A percentile compares a stretch with the other conserved stretches of the same genome.
These are phyloP conservation scores for Tetanocera ferruginea DNA, from an alignment of 2,888 invertebrate genomes.

Conservation along the genomic window DNA sequence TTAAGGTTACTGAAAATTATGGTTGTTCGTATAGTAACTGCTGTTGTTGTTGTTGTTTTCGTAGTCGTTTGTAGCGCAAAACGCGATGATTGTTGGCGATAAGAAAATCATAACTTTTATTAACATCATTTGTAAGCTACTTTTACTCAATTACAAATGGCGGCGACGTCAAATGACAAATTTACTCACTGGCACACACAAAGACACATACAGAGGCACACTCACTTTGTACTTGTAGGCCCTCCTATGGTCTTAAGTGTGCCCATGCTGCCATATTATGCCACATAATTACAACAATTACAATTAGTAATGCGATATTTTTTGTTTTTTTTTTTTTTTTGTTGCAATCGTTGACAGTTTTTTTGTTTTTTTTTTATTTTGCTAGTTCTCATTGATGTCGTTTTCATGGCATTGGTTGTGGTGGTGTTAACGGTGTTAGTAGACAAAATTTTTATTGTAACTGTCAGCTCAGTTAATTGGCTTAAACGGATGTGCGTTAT, in stretches of 20 bases:
- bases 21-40: not conserved
- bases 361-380: conserved; percentile 24
- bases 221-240: not conserved
- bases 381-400: conserved; percentile 38
- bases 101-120: conserved; percentile 48
- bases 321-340: conserved; percentile 51
- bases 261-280: conserved; percentile 21
- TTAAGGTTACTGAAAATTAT: conserved; percentile 65
- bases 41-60: not conserved
- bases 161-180: conserved; percentile 37
- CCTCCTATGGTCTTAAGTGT: conserved; percentile 15
- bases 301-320: conserved; percentile 35
- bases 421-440: conserved; percentile 33
- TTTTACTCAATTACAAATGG: conserved; percentile 65
- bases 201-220: conserved; percentile 23
- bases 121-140: conserved; percentile 43
- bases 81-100: conserved; percentile 62
- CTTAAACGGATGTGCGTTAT: conserved; percentile 66
- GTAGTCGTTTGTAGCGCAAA: not conserved
- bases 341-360: conserved; percentile 52
- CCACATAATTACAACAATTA: conserved; percentile 36
- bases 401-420: not conserved
- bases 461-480: conserved; percentile 51
- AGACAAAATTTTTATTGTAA: conserved; percentile 47
- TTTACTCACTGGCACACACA: not conserved